Base-by-base conservation (phyloP, 1,140 invertebrate genomes). In the Plodia interpunctella region DNA sequence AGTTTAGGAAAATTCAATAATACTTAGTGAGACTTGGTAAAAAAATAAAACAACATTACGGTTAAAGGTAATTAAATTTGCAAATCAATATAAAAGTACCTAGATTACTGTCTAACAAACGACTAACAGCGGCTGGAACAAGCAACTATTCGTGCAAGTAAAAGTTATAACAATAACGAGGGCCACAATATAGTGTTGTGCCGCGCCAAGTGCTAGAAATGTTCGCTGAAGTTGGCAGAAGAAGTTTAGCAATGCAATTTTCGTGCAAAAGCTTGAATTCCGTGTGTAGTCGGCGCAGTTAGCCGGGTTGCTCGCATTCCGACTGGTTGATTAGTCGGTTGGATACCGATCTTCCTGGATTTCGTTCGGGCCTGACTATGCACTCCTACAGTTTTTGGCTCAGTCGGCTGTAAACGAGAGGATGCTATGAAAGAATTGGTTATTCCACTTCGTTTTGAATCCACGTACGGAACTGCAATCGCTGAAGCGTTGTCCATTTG, bases 241-340 rank as follows among this genome's bases (percentile, higher is more conserved):
- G 49, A 51, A 51, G 5, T 20, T 51, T 51, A 51, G 49, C 18
- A 51, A 53, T 25, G 19, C 19, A 53, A 21, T 21, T 53, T 53
- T 25, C 13, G 67, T 60, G 68, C 65, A 62, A 53, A 53, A 53
- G 51, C 19, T 53, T 53, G 51, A n/a, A 53, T 53, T 53, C 19
- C 21, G 30, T 44, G 32, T 56, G 19, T 44, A 44, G 32, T 44
- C 55, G 55, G 55, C n/a, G n/a, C 35, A 56, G 55, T 44, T 56
- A 53, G 13, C 20, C 20, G 49, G 49, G 17, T n/a, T 20, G 21
- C 51, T 62, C 62, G 58, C 68, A 75, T 75, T 75, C 64, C 72
- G 57, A 64, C 58, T 61, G 66, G 70, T 68, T 74, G 72, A 74
- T 75, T 75, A 78, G 70, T 57, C 65, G 51, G 49, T 13, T 21